Conservation (phyloP, 2,888 invertebrate species). For the Endotricha flammealis region DNA sequence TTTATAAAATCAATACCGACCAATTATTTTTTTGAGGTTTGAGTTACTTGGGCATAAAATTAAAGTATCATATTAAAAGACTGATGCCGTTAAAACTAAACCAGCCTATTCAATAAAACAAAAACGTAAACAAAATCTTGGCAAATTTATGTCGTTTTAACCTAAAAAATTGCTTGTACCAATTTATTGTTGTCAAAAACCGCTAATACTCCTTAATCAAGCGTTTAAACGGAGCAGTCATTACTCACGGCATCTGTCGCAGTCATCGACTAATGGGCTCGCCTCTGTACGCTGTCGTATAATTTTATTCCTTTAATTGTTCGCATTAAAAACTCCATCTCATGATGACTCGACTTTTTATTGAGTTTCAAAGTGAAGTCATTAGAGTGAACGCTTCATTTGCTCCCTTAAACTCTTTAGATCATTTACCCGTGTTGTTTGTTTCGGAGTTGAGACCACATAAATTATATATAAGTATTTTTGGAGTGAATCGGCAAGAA, state of each 20-base stretch:
- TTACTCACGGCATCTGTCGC: constrained; percentile 49
- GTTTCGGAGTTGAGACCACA: too few species aligned
- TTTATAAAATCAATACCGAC: too few species aligned
- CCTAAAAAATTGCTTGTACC: too few species aligned
- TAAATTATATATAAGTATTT: too few species aligned
- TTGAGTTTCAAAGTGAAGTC: constrained; percentile 6
- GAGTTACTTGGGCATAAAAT: too few species aligned
- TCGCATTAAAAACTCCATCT: constrained; percentile 10
- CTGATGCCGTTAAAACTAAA: too few species aligned
- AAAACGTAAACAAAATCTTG: too few species aligned
- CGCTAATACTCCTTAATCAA: constrained; percentile 36
- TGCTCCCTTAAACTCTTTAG: constrained; percentile 2
- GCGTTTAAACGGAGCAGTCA: constrained; percentile 38
- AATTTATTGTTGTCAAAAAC: constrained; percentile 27
- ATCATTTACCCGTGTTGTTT: not conserved
- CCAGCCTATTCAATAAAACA: too few species aligned
- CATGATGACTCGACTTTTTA: constrained; percentile 11
- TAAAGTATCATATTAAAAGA: too few species aligned
- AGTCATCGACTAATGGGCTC: constrained; percentile 33
- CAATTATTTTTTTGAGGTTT: too few species aligned
- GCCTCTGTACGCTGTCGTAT: constrained; percentile 29
- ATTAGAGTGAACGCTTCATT: constrained; percentile 6
- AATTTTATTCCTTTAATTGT: constrained; percentile 24
- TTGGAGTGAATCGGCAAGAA: too few species aligned
- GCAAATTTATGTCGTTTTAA: too few species aligned